Evolutionary conservation across 1,140 invertebrate genomes (phyloP), one percentile per base, ranked within the genome.

Genomic region (Papilio glaucus): DNA sequence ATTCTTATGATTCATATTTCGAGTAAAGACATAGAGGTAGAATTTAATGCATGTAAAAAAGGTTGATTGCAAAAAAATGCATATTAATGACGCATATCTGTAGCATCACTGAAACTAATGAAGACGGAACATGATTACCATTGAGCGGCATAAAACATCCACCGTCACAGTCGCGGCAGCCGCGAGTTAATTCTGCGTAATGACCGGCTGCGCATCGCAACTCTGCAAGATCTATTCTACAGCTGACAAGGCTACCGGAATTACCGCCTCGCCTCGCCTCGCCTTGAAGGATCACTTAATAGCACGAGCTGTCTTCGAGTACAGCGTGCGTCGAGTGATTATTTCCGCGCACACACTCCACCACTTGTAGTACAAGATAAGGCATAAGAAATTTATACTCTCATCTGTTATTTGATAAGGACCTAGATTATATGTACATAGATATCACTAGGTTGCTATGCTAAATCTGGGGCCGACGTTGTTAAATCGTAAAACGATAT

Each of bases 281-380:
- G 39, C 65, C 41, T 68, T 68, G 65, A 68, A 68, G 39, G 65
- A 68, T 68, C 65, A 68, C 65, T 68, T 68, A 68, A 68, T 68
- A 68, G 41, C 65, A 26, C 39, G 39, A 65, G 65, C 63, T 67
- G 63, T 29, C 65, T 68, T 21, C 41, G 39, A n/a, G 9, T 18
- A 5, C 21, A 13, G 9, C 38, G 21, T 10, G 18, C 9, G 9
- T 26, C 39, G 18, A 24, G 26, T 29, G 41, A 42, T 45, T 45
- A 37, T 68, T 68, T 68, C 65, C 65, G 65, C 21, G 65, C 62
- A 39, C 62, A 39, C n/a, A n/a, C n/a, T n/a, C n/a, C n/a, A n/a
- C n/a, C n/a, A n/a, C n/a, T n/a, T n/a, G n/a, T n/a, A n/a, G n/a
- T n/a, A n/a, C n/a, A n/a, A n/a, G n/a, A n/a, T n/a, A n/a, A n/a